Conservation (phyloP, 35 echinoderm and acorn worm species). For the Apostichopus californicus region DNA sequence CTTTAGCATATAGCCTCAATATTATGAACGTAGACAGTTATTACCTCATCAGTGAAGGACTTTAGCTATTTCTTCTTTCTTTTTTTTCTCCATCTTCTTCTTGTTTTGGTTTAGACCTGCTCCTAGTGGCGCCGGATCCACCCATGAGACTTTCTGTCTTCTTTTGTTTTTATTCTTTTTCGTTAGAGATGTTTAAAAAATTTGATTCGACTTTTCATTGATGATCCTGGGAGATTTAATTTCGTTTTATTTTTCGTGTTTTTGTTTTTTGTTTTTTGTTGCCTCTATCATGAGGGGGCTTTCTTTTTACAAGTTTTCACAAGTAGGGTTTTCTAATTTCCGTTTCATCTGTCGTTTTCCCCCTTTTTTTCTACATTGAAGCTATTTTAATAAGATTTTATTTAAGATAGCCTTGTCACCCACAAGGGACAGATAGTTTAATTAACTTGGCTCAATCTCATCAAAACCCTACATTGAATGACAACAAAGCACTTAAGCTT, state of each 20-base stretch:
- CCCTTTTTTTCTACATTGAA: neutral
- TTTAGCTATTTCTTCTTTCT: no score
- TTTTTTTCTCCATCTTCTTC: no score
- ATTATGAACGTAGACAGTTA: no score
- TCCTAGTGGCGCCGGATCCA: no score
- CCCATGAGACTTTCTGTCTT: no score
- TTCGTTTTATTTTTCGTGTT: neutral
- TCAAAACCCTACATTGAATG: slow-evolving; percentile 24
- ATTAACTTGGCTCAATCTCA: slow-evolving; percentile 42
- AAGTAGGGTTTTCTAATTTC: slow-evolving; percentile 36
- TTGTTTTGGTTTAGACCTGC: no score
- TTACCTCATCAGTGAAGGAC: no score
- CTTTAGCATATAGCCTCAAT: no score
- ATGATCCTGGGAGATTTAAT: neutral
- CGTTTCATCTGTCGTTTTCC: neutral
- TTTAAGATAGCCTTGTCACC: slow-evolving; percentile 1
- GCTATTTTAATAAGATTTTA: slow-evolving; percentile 16
- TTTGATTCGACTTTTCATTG: neutral
- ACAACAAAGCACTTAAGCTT: slow-evolving; percentile 41
- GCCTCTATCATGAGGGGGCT: neutral
- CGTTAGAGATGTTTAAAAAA: no score
- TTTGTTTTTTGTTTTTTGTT: neutral
- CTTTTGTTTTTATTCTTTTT: no score
- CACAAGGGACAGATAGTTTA: slow-evolving; percentile 43
- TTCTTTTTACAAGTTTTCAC: slow-evolving; percentile 8